Evolutionary conservation across 1,140 invertebrate genomes (phyloP), one percentile per base, ranked within the genome.

Genomic region (Anoplolepis gracilipes): DNA sequence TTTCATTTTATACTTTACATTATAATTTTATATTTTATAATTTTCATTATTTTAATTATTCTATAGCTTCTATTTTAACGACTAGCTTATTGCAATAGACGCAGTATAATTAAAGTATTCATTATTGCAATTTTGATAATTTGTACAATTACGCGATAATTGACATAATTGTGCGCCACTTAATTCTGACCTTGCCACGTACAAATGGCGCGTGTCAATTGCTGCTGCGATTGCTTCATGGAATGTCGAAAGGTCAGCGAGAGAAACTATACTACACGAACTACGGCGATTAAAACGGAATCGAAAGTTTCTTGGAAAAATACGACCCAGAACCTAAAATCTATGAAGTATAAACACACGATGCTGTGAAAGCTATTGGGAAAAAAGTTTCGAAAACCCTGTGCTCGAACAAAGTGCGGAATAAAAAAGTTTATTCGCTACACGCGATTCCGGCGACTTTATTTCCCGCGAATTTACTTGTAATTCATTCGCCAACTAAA

Each of bases 401-500:
- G 33, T 49, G 46, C 10, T 57, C 25, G 46, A 79, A 33, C 64
- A 25, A 28, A 33, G 77, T 79, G 46, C 46, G 46, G 46, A 49
- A 49, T 19, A 25, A 69, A 79, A 57, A 72, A 82, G 36, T 72
- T 82, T 73, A 82, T 61, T 73, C 25, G 28, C 36, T 30, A 61
- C 78, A 82, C 78, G 78, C 78, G 53, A 82, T 22, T 72, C 8
- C 19, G 3, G 36, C 19, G 67, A 82, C 67, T 73, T 46, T 61
- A 72, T 81, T 81, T 72, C 57, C 64, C 16, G 42, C 53, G 25
- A 57, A 70, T 81, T 46, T 81, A 25, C 25, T 57, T 59, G 36
- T 22, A n/a, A 59, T 59, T 72, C 19, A 42, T 33, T 5, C 53
- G 6, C 25, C 19, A 73, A 28, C 36, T 69, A 72, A 81, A 72